Evolutionary conservation across 2,113 vertebrate species (phyloP).

Genomic region (Acanthochromis polyacanthus): DNA sequence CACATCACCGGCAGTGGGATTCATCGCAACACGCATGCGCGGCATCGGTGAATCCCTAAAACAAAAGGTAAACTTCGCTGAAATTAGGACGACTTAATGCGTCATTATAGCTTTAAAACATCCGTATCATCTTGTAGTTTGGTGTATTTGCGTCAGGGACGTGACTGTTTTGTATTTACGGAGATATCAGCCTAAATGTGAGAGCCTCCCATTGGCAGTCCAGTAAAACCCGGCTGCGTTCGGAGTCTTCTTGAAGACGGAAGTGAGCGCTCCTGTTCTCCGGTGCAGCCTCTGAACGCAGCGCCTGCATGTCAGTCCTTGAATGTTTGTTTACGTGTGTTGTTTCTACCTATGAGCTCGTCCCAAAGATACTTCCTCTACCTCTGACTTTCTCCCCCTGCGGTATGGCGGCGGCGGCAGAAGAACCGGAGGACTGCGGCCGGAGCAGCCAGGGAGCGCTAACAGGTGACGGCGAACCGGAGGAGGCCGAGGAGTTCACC

Average conservation of each 20-base stretch:
- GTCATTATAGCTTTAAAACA: background rate
- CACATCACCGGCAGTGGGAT: background rate
- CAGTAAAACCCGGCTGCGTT: background rate
- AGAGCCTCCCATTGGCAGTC: slow-evolving; percentile 4
- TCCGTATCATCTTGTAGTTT: background rate
- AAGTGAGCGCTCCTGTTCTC: slow-evolving; percentile 54
- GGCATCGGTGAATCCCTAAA: background rate
- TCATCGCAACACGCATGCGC: slow-evolving; percentile 50
- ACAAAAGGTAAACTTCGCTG: slow-evolving; percentile 14
- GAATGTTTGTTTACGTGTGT: slow-evolving; percentile 62
- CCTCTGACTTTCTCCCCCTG: slow-evolving; percentile 37
- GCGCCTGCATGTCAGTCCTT: slow-evolving; percentile 67
- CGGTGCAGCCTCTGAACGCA: slow-evolving; percentile 5
- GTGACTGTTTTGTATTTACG: accelerated
- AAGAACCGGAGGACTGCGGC: slow-evolving; percentile 60
- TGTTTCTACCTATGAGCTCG: slow-evolving; percentile 38
- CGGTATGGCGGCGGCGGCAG: slow-evolving; percentile 70
- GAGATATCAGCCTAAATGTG: background rate
- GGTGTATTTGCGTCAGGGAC: background rate
- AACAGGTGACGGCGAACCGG: slow-evolving; percentile 78
- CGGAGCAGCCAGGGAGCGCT: slow-evolving; percentile 49
- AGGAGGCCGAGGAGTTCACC: slow-evolving; percentile 90
- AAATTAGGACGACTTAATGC: slow-evolving; percentile 8
- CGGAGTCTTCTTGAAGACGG: slow-evolving; percentile 49
- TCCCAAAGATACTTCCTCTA: slow-evolving; percentile 43